These are phyloP conservation scores for Clarias pachynema DNA, from an alignment of 2,797 vertebrate genomes.

Conservation along the genomic window DNA sequence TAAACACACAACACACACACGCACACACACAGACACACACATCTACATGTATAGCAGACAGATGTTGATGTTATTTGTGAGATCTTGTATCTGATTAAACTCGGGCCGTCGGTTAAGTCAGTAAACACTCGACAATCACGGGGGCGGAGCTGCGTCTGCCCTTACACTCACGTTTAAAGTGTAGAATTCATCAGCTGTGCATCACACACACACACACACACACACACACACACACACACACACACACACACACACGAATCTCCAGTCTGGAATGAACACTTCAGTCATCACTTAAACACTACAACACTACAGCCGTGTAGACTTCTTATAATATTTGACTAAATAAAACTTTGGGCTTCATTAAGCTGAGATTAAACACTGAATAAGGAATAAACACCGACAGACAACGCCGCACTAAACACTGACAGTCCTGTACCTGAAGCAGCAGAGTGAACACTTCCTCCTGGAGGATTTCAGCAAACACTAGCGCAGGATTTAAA, in stretches of 20 bases:
- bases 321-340: not conserved
- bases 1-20: not conserved
- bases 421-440: not conserved
- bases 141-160: not conserved
- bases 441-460: not conserved
- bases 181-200: no score
- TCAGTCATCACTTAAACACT: not conserved
- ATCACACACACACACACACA: no score
- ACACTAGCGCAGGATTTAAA: no score
- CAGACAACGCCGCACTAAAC: not conserved
- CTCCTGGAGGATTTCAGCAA: no score
- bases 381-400: not conserved
- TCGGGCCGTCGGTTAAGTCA: not conserved
- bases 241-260: not conserved
- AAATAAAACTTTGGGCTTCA: not conserved
- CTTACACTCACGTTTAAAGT: not conserved
- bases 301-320: not conserved
- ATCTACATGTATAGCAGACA: no score
- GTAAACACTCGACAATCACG: not conserved
- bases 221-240: no score
- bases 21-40: not conserved
- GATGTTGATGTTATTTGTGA: not conserved
- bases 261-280: not conserved
- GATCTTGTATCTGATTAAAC: not conserved
- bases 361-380: not conserved